phyloP scores from a whole-genome alignment of 2,888 invertebrate species.

The Drosophila paramelanica region DNA sequence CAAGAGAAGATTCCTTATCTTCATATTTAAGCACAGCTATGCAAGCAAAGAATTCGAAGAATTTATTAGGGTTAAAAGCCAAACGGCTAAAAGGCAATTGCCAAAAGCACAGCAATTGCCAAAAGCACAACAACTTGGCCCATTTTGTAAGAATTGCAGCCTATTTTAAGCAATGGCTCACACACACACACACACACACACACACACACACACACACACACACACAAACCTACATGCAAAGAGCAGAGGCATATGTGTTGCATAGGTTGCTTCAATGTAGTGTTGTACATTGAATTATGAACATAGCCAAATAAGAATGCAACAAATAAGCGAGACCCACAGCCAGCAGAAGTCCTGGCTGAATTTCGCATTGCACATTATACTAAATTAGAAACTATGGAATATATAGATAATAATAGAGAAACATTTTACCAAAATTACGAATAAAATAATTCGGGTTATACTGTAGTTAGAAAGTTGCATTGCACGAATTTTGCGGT shows the following conservation, averaged over 20 bases:
- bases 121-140: too few relatives aligned
- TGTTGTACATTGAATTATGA: constrained; percentile 27
- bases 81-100: not conserved
- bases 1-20: not conserved
- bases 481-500: too few relatives aligned
- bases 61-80: not conserved
- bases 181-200: not conserved
- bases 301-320: constrained; percentile 39
- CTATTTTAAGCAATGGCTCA: not conserved
- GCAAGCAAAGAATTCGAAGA: not conserved
- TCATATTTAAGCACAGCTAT: not conserved
- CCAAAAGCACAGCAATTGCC: not conserved
- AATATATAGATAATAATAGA: too few relatives aligned
- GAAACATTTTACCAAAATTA: too few relatives aligned
- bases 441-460: too few relatives aligned
- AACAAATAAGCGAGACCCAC: constrained; percentile 7
- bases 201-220: not conserved
- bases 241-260: too few relatives aligned
- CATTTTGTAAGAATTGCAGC: not conserved
- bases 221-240: not conserved
- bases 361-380: too few relatives aligned
- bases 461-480: too few relatives aligned
- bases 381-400: too few relatives aligned
- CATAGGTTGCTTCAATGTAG: not conserved
- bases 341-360: not conserved